Evolutionary conservation across 2,113 vertebrate species (phyloP).

Genomic region (Podarcis raffonei): DNA sequence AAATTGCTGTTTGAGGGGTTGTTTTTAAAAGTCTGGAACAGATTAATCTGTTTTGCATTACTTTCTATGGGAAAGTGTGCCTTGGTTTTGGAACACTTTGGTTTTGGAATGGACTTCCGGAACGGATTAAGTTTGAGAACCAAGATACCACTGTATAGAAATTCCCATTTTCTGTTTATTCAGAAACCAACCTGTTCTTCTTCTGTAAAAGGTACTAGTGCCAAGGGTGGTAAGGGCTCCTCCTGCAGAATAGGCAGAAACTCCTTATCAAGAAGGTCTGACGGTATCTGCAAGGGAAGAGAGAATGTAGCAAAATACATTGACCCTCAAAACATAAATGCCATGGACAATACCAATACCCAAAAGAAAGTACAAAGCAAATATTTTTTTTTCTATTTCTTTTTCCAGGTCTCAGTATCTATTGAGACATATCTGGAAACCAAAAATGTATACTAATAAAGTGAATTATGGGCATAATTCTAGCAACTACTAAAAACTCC

Average conservation of each 20-base stretch:
- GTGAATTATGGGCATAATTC: background rate
- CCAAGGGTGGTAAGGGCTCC: slow-evolving; percentile 94
- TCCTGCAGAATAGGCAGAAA: slow-evolving; percentile 98
- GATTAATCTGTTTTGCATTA: too few relatives aligned
- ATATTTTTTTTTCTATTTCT: background rate
- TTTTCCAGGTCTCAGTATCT: background rate
- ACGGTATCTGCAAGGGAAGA: slow-evolving; percentile 85
- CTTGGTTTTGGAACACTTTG: too few relatives aligned
- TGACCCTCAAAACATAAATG: background rate
- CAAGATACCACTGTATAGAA: too few relatives aligned
- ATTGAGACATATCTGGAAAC: background rate
- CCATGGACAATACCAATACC: background rate
- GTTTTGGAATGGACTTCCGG: too few relatives aligned
- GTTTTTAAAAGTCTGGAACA: too few relatives aligned
- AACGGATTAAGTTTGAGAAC: too few relatives aligned
- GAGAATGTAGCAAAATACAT: background rate
- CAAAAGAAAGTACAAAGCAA: background rate
- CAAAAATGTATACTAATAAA: background rate
- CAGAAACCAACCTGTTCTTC: slow-evolving; percentile 91
- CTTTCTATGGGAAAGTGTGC: too few relatives aligned
- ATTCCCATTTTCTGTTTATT: background rate
- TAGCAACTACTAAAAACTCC: background rate
- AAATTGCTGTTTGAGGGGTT: too few relatives aligned
- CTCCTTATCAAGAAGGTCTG: slow-evolving; percentile 97
- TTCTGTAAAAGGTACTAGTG: slow-evolving; percentile 98